These are phyloP conservation scores for Felis catus DNA, from an alignment of 2,113 vertebrate genomes.

Conservation along the genomic window DNA sequence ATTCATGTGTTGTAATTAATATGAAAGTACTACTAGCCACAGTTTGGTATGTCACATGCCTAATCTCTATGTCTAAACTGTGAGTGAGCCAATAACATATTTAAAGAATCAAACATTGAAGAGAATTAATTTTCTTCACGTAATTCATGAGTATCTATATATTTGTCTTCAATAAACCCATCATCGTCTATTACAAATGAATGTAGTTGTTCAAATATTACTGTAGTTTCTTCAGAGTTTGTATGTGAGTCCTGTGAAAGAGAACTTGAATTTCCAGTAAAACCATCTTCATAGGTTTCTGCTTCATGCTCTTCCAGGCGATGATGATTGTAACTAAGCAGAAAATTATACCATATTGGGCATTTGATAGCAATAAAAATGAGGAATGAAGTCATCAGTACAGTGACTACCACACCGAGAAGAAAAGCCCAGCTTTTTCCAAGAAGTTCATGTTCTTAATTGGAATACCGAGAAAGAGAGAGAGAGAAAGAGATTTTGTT, in stretches of 20 bases:
- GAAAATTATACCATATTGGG: conserved; percentile 89
- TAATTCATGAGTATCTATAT: conserved; percentile 86
- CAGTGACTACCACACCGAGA: conserved; percentile 84
- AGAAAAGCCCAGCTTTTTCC: conserved; percentile 93
- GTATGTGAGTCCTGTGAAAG: conserved; percentile 71
- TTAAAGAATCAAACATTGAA: conserved; percentile 41
- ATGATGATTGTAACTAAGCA: conserved; percentile 91
- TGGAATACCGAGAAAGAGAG: neutral
- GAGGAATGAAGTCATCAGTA: conserved; percentile 85
- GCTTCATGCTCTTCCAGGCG: conserved; percentile 86
- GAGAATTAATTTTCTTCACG: conserved; percentile 69
- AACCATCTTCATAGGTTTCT: conserved; percentile 80
- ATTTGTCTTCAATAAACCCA: conserved; percentile 94
- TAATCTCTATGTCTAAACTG: conserved; percentile 37
- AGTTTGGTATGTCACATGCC: conserved; percentile 40
- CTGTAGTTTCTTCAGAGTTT: conserved; percentile 74
- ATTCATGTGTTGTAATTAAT: neutral
- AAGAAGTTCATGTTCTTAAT: conserved; percentile 62
- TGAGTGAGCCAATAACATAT: conserved; percentile 33
- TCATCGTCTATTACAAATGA: conserved; percentile 86
- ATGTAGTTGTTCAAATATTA: conserved; percentile 82
- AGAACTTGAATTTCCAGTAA: conserved; percentile 79
- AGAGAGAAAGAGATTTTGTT: conserved; percentile 47
- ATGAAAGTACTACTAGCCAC: neutral
- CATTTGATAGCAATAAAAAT: conserved; percentile 90